Conservation (phyloP, 2,113 vertebrate species). For the Ceyx margarethae region DNA sequence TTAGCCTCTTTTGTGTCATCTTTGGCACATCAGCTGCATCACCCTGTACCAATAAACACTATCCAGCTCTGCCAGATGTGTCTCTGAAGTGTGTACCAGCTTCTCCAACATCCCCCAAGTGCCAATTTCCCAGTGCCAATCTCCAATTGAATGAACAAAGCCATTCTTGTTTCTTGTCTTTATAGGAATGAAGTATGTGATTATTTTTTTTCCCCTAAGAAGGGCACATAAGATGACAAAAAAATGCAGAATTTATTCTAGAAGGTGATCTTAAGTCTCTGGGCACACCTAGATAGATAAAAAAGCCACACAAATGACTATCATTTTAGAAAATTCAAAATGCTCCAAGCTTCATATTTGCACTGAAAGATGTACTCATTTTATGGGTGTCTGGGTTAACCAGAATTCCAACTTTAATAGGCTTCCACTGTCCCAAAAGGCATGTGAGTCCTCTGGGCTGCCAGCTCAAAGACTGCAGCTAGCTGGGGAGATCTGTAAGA, state of each 20-base stretch:
- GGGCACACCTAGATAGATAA: not conserved
- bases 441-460: not conserved
- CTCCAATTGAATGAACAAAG: not conserved
- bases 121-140: not conserved
- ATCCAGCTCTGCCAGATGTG: not conserved
- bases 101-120: not conserved
- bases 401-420: not conserved
- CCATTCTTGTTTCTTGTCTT: not conserved
- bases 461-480: not conserved
- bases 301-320: not conserved
- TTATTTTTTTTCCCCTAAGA: not conserved
- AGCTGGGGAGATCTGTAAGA: not conserved
- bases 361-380: not conserved
- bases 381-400: not conserved
- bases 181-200: not conserved
- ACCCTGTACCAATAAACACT: not conserved
- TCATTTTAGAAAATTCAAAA: not conserved
- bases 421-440: not conserved
- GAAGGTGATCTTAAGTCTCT: not conserved
- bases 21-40: not conserved
- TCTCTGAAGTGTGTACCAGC: not conserved
- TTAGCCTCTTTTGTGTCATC: not conserved
- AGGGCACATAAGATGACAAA: not conserved
- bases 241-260: not conserved
- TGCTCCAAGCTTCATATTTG: not conserved